Conservation (phyloP, 2,113 vertebrate species). For the western clawed frog (Xenopus tropicalis) region UCB_Xtro_10.0 CM004443.2:133430501-133431000, state of each 20-base stretch:
- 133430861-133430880: conserved; percentile 83
- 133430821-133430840: conserved; percentile 81
- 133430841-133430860: conserved; percentile 83
- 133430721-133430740: conserved; percentile 57
- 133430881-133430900: conserved; percentile 81
- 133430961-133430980: too few relatives aligned
- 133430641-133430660: conserved; percentile 49
- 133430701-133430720: conserved; percentile 51
- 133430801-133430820: conserved; percentile 72
- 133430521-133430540: conserved; percentile 50
- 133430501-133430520: conserved; percentile 64
- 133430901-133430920: conserved; percentile 83
- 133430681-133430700: conserved; percentile 53
- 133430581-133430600: conserved; percentile 49
- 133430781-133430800: conserved; percentile 55
- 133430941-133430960: not conserved
- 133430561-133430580: conserved; percentile 54
- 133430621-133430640: conserved; percentile 50
- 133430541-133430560: conserved; percentile 52
- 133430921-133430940: conserved; percentile 48
- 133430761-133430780: conserved; percentile 73
- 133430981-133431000: too few relatives aligned
- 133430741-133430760: conserved; percentile 63
- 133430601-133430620: conserved; percentile 47
- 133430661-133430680: conserved; percentile 46